Percentiles rank a stretch among this genome's conserved stretches.
Evolutionary conservation across 2,797 vertebrate species (phyloP).

Genomic region (Chaenodraco wilsoni): DNA sequence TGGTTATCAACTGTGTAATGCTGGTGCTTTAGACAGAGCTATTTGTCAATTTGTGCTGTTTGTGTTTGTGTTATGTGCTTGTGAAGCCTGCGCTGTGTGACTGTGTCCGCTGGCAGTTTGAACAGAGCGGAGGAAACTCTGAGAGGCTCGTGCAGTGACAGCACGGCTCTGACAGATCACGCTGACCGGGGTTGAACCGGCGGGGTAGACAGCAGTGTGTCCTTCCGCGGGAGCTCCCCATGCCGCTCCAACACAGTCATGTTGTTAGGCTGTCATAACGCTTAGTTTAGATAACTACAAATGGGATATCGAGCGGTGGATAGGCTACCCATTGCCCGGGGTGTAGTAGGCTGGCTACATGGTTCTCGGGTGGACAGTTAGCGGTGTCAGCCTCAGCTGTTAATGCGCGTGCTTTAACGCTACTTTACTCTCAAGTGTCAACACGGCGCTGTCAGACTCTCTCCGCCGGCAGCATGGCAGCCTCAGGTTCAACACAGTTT

Average conservation of each 20-base stretch:
- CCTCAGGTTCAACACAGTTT: slow-evolving; percentile 2
- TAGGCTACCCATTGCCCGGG: slow-evolving; percentile 7
- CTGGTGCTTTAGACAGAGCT: slow-evolving; percentile 67
- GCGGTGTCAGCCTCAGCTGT: not conserved
- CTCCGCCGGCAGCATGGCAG: slow-evolving; percentile 65
- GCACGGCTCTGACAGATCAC: slow-evolving; percentile 57
- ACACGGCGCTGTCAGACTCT: slow-evolving; percentile 59
- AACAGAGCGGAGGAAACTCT: slow-evolving; percentile 46
- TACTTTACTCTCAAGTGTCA: slow-evolving; percentile 39
- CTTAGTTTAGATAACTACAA: not conserved
- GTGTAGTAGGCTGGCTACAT: too few relatives aligned
- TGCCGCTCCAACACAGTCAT: not conserved
- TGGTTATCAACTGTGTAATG: slow-evolving; percentile 72
- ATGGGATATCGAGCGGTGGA: not conserved
- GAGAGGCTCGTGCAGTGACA: slow-evolving; percentile 49
- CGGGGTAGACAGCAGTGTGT: slow-evolving; percentile 17
- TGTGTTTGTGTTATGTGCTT: slow-evolving; percentile 20
- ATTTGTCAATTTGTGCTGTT: slow-evolving; percentile 46
- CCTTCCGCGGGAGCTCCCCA: not conserved
- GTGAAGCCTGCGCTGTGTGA: slow-evolving; percentile 36
- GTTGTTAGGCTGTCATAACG: slow-evolving; percentile 19
- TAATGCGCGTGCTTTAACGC: slow-evolving; percentile 11
- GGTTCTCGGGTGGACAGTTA: slow-evolving; percentile 2
- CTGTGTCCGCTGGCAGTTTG: slow-evolving; percentile 46
- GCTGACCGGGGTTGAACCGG: slow-evolving; percentile 23